These are phyloP conservation scores for Cryptoblepharus egeriae DNA, from an alignment of 2,797 vertebrate genomes.

Conservation along the genomic window DNA sequence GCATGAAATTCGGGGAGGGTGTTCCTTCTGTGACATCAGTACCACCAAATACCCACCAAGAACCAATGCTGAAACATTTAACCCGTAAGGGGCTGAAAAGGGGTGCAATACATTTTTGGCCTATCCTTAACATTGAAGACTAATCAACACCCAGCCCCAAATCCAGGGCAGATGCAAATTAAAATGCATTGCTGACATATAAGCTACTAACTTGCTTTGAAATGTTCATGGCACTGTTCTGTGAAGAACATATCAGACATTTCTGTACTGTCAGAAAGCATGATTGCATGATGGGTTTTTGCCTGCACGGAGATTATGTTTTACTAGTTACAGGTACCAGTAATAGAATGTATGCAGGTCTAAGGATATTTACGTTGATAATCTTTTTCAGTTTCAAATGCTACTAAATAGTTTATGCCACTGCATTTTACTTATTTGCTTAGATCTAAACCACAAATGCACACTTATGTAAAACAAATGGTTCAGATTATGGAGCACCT, in stretches of 20 bases:
- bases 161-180: background rate
- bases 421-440: constrained; percentile 37
- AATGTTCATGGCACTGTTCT: constrained; percentile 69
- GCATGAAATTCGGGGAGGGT: too few relatives aligned
- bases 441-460: constrained; percentile 35
- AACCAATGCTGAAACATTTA: too few relatives aligned
- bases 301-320: constrained; percentile 82
- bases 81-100: too few relatives aligned
- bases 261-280: constrained; percentile 78
- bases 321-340: constrained; percentile 48
- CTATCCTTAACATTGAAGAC: too few relatives aligned
- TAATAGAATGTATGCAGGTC: constrained; percentile 59
- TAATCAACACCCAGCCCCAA: too few relatives aligned
- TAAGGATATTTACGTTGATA: constrained; percentile 42
- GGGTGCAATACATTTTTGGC: too few relatives aligned
- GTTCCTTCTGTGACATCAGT: too few relatives aligned
- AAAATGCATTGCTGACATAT: background rate
- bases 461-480: background rate
- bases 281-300: constrained; percentile 86
- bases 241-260: constrained; percentile 52
- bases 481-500: constrained; percentile 45
- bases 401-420: constrained; percentile 44
- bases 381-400: constrained; percentile 56
- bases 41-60: too few relatives aligned
- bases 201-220: constrained; percentile 78